Percentiles rank a stretch among this genome's conserved stretches.
phyloP scores from a whole-genome alignment of 2,888 invertebrate genomes.

The Gymnosoma rotundatum region DNA sequence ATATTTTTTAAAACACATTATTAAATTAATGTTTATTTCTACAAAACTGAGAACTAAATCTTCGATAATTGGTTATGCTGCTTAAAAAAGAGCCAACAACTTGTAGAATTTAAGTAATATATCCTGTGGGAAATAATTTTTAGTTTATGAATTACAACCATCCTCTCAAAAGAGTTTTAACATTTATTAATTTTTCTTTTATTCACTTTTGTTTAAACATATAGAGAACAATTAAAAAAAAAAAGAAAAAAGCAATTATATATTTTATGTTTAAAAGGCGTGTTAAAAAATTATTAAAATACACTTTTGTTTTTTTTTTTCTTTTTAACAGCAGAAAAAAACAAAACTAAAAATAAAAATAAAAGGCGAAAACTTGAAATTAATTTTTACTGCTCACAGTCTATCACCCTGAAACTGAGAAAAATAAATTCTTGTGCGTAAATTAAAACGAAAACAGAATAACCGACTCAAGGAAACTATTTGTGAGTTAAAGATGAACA shows the following conservation, averaged over 20 bases:
- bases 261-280: constrained; percentile 66
- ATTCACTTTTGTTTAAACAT: no score
- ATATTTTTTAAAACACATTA: no score
- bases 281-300: constrained; percentile 64
- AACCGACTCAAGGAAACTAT: neutral
- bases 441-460: constrained; percentile 45
- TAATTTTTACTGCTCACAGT: constrained; percentile 46
- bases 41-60: no score
- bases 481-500: constrained; percentile 7
- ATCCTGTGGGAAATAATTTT: no score
- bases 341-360: neutral
- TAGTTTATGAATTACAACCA: no score
- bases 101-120: no score
- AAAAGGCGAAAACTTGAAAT: constrained; percentile 33
- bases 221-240: no score
- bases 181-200: no score
- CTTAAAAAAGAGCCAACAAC: no score
- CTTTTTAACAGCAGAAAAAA: neutral
- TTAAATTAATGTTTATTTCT: no score
- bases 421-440: constrained; percentile 51
- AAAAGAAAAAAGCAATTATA: neutral
- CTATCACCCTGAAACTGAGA: constrained; percentile 41
- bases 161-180: no score
- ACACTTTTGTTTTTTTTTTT: neutral
- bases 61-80: no score